Base-by-base conservation (phyloP, 2,797 vertebrate species). In the Oreochromis mossambicus region DNA sequence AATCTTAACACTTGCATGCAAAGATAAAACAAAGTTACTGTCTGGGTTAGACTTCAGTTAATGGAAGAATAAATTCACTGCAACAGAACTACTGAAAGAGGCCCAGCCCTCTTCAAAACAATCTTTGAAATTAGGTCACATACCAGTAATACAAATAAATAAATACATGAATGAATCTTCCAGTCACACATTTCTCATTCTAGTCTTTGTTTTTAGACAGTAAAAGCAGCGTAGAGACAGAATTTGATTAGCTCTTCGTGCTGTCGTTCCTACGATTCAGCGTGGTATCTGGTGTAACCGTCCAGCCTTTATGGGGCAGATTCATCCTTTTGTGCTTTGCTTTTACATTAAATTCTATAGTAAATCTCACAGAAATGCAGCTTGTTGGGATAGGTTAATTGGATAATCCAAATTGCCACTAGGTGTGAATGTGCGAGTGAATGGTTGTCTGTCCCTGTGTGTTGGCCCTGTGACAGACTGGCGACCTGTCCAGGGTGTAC, bases 161-260 rank as follows among this genome's bases (percentile, higher is more conserved):
- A 32, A 13, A 48, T 48, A 48, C 24, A 48, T 46, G 21, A 73
- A 73, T 70, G 38, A 73, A 8, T 73, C 15, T 48, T 29, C 68
- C 15, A 32, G 43, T 46, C 43, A 48, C 68, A 48, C 24, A 73
- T 0, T 58, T 81, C 51, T 68, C 12, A 10, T 66, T 63, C 10
- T 19, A 63, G 19, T 1, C 32, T 38, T 8, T 63, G 32, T n/a
- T 63, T 36, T 38, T 2, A 63, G 6, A 0, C 58, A 0, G 19
- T 38, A 63, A 3, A 17, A 63, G 58, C 3, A 63, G 56, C 5
- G 56, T 34, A 34, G 29, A 61, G 2, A 61, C 29, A 34, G 29
- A 0, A 34, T 61, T 61, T 19, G 15, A 58, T 58, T 19, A 4
- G 56, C 56, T 34, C 19, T 11, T 11, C n/a, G 19, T n/a, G 50